A percentile compares a stretch with the other conserved stretches of the same genome.
Evolutionary conservation across 23 tunicate genomes (phyloP).

Genomic region (Diplosoma virens): DNA sequence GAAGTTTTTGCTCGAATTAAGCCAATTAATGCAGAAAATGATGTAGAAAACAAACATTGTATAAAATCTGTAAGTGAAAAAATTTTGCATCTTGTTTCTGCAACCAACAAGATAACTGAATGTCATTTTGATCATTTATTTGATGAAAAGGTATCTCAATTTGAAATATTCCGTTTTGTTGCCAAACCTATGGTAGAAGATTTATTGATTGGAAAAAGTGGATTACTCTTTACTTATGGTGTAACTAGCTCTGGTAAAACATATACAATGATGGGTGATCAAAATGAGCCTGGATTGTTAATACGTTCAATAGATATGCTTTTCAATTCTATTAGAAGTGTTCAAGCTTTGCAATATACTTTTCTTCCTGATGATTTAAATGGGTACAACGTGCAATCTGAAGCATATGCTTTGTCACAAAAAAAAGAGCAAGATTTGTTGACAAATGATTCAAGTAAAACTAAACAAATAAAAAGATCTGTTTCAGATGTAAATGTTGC

Average conservation of each 20-base stretch:
- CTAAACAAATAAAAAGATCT: no score
- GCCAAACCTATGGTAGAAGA: conserved; percentile 84
- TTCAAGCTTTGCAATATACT: conserved; percentile 73
- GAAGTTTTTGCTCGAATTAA: conserved; percentile 80
- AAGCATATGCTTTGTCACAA: conserved; percentile 76
- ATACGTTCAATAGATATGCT: conserved; percentile 94
- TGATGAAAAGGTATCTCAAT: conserved; percentile 46
- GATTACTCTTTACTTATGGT: conserved; percentile 96
- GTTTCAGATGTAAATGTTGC: conserved; percentile 61
- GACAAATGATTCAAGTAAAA: conserved; percentile 15
- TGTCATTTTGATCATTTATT: conserved; percentile 71
- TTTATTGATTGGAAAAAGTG: conserved; percentile 74
- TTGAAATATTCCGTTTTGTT: conserved; percentile 49
- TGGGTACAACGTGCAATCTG: conserved; percentile 63
- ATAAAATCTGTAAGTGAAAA: conserved; percentile 52
- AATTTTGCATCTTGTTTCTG: conserved; percentile 33
- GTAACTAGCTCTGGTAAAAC: conserved; percentile 98
- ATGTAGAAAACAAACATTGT: conserved; percentile 52
- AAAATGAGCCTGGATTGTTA: conserved; percentile 86
- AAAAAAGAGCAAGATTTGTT: conserved; percentile 80
- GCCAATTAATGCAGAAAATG: no score
- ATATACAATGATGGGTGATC: conserved; percentile 96
- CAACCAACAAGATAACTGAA: conserved; percentile 53
- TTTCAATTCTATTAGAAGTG: conserved; percentile 69
- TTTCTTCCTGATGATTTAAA: conserved; percentile 83